These are phyloP conservation scores for Prunella himalayana DNA, from an alignment of 2,113 vertebrate genomes.

Conservation along the genomic window DNA sequence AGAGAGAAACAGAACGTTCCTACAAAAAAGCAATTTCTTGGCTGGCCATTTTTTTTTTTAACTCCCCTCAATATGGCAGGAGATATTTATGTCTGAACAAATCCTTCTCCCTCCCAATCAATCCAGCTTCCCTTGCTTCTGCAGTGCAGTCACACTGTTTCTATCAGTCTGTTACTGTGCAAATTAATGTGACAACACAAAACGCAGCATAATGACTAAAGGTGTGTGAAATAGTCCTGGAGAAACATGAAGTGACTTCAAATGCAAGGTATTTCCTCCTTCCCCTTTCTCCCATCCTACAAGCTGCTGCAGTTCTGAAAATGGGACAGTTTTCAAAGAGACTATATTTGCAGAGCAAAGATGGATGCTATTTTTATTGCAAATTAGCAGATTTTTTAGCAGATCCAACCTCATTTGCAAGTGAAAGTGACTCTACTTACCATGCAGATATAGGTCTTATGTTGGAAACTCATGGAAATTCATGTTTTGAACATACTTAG, in stretches of 20 bases:
- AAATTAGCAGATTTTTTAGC: slow-evolving; percentile 67
- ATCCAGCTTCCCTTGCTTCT: slow-evolving; percentile 23
- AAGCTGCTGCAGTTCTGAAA: slow-evolving; percentile 60
- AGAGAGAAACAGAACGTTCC: slow-evolving; percentile 44
- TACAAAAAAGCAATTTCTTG: slow-evolving; percentile 62
- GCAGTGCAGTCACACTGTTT: slow-evolving; percentile 14
- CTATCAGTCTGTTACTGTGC: slow-evolving; percentile 37
- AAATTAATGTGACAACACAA: slow-evolving; percentile 56
- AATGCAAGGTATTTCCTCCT: slow-evolving; percentile 55
- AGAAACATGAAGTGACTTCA: slow-evolving; percentile 26
- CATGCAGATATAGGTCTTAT: slow-evolving; percentile 66
- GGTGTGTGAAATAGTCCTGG: slow-evolving; percentile 45
- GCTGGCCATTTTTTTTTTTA: slow-evolving; percentile 42
- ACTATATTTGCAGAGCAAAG: slow-evolving; percentile 64
- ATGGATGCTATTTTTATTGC: slow-evolving; percentile 65
- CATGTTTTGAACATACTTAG: slow-evolving; percentile 64
- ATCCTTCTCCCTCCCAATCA: slow-evolving; percentile 44
- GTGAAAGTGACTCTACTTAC: slow-evolving; percentile 66
- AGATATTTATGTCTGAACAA: slow-evolving; percentile 67
- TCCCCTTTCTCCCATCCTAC: slow-evolving; percentile 41
- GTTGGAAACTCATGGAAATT: slow-evolving; percentile 66
- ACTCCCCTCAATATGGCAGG: slow-evolving; percentile 60
- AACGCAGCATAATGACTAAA: slow-evolving; percentile 23
- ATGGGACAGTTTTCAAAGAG: slow-evolving; percentile 65
- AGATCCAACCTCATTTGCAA: slow-evolving; percentile 66